Base-by-base conservation (phyloP, 2,113 vertebrate species). In the Brachyistius frenatus region DNA sequence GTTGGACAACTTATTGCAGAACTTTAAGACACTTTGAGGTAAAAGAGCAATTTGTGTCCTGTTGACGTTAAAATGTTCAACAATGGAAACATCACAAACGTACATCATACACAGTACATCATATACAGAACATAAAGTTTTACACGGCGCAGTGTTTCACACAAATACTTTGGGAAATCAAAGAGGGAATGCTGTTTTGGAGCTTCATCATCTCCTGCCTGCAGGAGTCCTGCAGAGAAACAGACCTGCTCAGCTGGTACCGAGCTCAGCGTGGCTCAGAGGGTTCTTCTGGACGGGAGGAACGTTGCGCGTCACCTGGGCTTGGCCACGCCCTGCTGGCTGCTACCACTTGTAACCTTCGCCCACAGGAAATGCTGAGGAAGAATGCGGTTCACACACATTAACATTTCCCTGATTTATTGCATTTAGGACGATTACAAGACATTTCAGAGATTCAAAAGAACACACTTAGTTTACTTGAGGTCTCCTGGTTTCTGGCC, bases 321-420 rank as follows among this genome's bases (percentile, higher is more conserved):
- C 37, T 9, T 47, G 49, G 7, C 3, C 7, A 7, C 11, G 2
- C 10, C 6, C 10, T 1, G 6, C 2, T 36, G 3, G 2, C 36
- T 52, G 79, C 60, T 77, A 53, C 84, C 81, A 83, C 58, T 86
- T 89, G 73, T 85, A 85, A 52, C 61, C 52, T 2, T 67, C 10
- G 36, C 52, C 57, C 11, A 57, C 8, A 5, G 0, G 3, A 41
- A 0, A 0, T 11, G 47, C 70, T 83, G 49, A 7, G 23, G 13
- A 73, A 75, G 36, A 85, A 50, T 31, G 16, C 72, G 6, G 5
- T 41, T 87, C 49, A 73, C 13, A 73, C 35, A 11, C 3, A 23
- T 58, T 61, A 3, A 58, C 2, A 30, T 41, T 15, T 9, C 5
- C 49, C 11, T 54, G 37, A 53, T 39, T 54, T 54, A 36, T 54